These are phyloP conservation scores for Delichon dasypus DNA, from an alignment of 2,797 vertebrate species.

Conservation along the genomic window DNA sequence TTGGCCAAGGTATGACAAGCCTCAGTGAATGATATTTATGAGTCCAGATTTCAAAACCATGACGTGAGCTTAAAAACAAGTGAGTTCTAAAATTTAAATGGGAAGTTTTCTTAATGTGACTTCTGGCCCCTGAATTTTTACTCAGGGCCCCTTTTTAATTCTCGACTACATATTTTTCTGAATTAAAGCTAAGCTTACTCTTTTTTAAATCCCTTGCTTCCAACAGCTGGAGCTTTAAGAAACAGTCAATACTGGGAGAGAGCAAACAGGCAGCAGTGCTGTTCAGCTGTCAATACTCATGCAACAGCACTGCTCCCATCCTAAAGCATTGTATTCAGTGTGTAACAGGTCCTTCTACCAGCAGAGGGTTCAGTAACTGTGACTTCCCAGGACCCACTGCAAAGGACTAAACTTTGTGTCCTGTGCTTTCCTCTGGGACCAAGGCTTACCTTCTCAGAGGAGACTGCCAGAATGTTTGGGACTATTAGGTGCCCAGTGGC, in stretches of 20 bases:
- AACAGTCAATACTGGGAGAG: neutral
- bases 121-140: neutral
- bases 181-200: constrained; percentile 6
- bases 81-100: neutral
- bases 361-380: neutral
- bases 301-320: neutral
- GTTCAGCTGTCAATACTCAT: neutral
- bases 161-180: constrained; percentile 5
- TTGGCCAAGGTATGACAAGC: neutral
- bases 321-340: neutral
- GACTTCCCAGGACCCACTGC: neutral
- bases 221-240: constrained; percentile 19
- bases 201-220: constrained; percentile 1
- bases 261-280: neutral
- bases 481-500: neutral
- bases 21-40: neutral
- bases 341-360: neutral
- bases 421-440: neutral
- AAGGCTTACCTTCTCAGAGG: neutral
- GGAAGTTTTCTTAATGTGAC: neutral
- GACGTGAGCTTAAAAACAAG: neutral
- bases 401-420: neutral
- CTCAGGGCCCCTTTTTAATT: neutral
- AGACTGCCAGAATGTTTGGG: neutral
- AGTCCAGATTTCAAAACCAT: neutral